Conservation (phyloP, 1,140 invertebrate species). For the Adelges cooleyi region DNA sequence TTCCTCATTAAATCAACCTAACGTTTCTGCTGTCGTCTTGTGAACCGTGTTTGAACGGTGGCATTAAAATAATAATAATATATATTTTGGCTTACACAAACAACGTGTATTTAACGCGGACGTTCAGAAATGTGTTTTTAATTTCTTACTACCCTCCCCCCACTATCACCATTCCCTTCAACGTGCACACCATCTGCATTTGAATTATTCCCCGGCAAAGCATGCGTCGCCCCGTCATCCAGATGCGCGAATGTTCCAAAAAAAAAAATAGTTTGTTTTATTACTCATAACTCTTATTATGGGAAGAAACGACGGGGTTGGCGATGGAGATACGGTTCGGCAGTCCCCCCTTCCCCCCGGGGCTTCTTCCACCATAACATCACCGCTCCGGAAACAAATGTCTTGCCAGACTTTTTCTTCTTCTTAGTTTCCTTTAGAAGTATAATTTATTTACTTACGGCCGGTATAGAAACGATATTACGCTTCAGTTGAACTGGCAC, state of each 20-base stretch:
- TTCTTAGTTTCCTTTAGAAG: not conserved
- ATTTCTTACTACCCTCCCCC: not conserved
- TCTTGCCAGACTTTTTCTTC: not conserved
- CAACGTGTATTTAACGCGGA: constrained; percentile 14
- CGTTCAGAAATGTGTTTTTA: constrained; percentile 22
- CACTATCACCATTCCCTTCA: too few relatives aligned
- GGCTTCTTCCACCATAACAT: not conserved
- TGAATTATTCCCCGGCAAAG: not conserved
- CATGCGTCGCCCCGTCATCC: not conserved
- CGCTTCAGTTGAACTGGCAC: too few relatives aligned
- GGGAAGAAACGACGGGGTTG: not conserved
- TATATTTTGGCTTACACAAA: constrained; percentile 11
- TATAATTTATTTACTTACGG: too few relatives aligned
- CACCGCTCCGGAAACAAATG: not conserved
- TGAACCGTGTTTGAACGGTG: too few relatives aligned
- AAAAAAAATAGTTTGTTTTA: constrained; percentile 26
- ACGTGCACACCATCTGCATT: not conserved
- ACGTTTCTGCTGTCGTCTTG: too few relatives aligned
- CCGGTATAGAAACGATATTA: too few relatives aligned
- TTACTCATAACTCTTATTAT: not conserved
- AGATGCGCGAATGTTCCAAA: constrained; percentile 19
- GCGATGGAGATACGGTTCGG: constrained; percentile 5
- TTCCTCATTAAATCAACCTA: too few relatives aligned
- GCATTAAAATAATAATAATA: not conserved
- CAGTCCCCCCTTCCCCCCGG: not conserved